These are phyloP conservation scores for Campopleginae sp. DNA, from an alignment of 2,888 invertebrate species.

Conservation along the genomic window DNA sequence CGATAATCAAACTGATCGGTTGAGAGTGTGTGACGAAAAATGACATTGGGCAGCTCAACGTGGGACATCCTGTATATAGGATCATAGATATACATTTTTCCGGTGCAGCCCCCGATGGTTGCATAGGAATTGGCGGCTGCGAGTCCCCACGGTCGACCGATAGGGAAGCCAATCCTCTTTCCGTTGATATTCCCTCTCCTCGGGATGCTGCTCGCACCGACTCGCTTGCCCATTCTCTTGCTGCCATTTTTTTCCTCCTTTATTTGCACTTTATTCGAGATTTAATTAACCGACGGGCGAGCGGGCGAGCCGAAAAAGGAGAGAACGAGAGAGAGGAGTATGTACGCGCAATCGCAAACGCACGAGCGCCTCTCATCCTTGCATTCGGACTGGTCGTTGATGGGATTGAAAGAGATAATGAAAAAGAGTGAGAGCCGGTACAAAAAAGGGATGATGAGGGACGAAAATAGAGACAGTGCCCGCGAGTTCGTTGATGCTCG, in stretches of 20 bases:
- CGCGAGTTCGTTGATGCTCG: constrained; percentile 46
- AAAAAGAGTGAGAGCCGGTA: constrained; percentile 60
- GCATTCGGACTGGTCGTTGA: constrained; percentile 50
- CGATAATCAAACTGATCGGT: not conserved
- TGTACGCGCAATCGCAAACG: constrained; percentile 19
- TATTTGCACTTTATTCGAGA: constrained; percentile 84
- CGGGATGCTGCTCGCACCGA: not conserved
- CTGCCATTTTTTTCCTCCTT: constrained; percentile 73
- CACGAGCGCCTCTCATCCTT: constrained; percentile 7
- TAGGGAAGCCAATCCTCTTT: constrained; percentile 28
- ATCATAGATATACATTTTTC: constrained; percentile 22
- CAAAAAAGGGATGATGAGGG: constrained; percentile 52
- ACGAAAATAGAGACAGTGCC: constrained; percentile 48
- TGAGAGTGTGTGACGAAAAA: not conserved
- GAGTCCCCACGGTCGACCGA: constrained; percentile 11
- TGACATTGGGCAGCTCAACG: not conserved
- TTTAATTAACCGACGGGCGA: constrained; percentile 83
- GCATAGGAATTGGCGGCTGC: constrained; percentile 40
- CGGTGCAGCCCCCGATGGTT: constrained; percentile 26
- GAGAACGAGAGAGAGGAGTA: not conserved
- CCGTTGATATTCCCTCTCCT: not conserved
- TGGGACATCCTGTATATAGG: not conserved
- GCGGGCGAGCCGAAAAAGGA: constrained; percentile 58
- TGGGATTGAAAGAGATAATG: constrained; percentile 70
- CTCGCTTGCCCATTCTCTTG: constrained; percentile 33